Evolutionary conservation across 2,888 invertebrate species (phyloP).

Genomic region (Augochlorella aurata): DNA sequence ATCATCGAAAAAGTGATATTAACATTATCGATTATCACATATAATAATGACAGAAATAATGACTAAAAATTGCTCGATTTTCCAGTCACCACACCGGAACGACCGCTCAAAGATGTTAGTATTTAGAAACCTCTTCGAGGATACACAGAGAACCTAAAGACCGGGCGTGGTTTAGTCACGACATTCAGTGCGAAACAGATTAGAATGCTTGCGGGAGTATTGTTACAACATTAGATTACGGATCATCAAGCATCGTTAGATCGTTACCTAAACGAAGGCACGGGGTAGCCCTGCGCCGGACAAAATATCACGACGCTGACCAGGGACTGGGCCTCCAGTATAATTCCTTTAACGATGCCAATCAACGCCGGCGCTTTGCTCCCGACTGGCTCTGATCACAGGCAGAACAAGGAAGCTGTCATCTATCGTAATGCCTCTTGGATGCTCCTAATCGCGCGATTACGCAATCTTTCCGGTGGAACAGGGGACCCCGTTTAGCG

Average conservation of each 20-base stretch:
- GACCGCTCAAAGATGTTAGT: constrained; percentile 25
- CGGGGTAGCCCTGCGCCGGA: constrained; percentile 88
- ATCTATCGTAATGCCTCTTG: constrained; percentile 34
- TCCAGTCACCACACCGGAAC: not conserved
- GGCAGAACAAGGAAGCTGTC: constrained; percentile 54
- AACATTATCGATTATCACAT: not conserved
- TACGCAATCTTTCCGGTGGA: constrained; percentile 78
- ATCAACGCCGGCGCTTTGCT: constrained; percentile 87
- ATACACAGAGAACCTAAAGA: not conserved
- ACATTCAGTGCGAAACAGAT: constrained; percentile 17
- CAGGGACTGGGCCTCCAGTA: constrained; percentile 85
- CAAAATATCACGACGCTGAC: constrained; percentile 87
- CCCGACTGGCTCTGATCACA: constrained; percentile 83
- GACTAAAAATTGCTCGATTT: not conserved
- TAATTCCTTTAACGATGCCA: constrained; percentile 86
- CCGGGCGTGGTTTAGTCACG: constrained; percentile 35
- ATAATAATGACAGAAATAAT: not conserved
- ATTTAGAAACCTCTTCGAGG: constrained; percentile 5
- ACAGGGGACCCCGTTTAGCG: constrained; percentile 82
- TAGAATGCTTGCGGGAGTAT: constrained; percentile 21
- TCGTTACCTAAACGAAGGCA: constrained; percentile 84
- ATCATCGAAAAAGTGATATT: not conserved
- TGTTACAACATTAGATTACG: constrained; percentile 4
- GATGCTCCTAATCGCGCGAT: constrained; percentile 4
- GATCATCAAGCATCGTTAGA: not conserved